Evolutionary conservation across 2,888 invertebrate genomes (phyloP).

Genomic region (Limenitis camilla): DNA sequence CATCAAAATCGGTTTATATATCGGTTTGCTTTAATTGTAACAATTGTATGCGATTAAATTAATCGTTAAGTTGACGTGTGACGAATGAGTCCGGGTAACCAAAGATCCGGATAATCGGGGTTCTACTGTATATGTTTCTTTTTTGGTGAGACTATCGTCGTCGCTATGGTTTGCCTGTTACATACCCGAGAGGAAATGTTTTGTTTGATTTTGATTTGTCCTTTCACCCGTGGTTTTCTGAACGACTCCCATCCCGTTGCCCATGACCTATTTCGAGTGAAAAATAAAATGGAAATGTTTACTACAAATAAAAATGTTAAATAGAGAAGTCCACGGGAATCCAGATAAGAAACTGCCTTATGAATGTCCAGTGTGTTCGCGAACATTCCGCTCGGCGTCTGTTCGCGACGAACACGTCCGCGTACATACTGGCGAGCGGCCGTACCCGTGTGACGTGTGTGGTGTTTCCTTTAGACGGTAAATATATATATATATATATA

Average conservation of each 20-base stretch:
- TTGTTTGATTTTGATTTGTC: too few species aligned
- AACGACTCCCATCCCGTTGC: not conserved
- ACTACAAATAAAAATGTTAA: not conserved
- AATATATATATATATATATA: not conserved
- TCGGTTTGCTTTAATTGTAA: too few species aligned
- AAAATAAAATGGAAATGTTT: not conserved
- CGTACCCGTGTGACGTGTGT: constrained; percentile 56
- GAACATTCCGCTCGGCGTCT: constrained; percentile 45
- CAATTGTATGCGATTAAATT: too few species aligned
- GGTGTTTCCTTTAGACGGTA: constrained; percentile 46
- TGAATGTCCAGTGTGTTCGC: constrained; percentile 41
- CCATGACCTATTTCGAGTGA: not conserved
- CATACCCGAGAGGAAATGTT: too few species aligned
- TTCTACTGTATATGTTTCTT: too few species aligned
- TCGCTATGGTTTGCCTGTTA: too few species aligned
- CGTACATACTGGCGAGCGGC: constrained; percentile 50
- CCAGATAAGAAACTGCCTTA: constrained; percentile 23
- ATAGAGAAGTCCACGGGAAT: constrained; percentile 26
- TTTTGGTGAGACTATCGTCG: too few species aligned
- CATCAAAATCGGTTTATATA: too few species aligned
- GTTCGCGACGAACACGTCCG: constrained; percentile 48
- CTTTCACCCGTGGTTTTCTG: too few species aligned
- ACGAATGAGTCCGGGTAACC: too few species aligned
- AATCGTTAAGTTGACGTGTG: too few species aligned
- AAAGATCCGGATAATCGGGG: too few species aligned